A percentile compares a stretch with the other conserved stretches of the same genome.
phyloP scores from a whole-genome alignment of 2,888 invertebrate species.

The Byasa hedistus region DNA sequence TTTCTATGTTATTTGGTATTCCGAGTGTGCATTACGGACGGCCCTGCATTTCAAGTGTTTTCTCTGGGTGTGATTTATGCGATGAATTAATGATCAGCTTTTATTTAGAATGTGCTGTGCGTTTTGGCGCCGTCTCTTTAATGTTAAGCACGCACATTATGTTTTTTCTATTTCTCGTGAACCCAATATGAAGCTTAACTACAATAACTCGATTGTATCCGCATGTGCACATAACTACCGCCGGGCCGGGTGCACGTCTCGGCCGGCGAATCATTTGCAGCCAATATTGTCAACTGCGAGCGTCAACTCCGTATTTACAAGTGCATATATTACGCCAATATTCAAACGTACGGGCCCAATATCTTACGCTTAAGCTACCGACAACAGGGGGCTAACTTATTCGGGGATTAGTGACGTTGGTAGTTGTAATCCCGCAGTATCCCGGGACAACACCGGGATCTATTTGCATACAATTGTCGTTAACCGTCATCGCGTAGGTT shows the following conservation, averaged over 20 bases:
- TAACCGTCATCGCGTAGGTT: slow-evolving; percentile 69
- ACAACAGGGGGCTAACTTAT: slow-evolving; percentile 55
- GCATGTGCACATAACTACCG: slow-evolving; percentile 20
- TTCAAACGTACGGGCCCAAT: slow-evolving; percentile 51
- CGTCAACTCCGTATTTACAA: slow-evolving; percentile 37
- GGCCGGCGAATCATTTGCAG: slow-evolving; percentile 24
- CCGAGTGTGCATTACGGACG: slow-evolving; percentile 34
- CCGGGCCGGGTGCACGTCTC: neutral
- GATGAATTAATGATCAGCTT: slow-evolving; percentile 42
- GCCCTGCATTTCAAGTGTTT: slow-evolving; percentile 44
- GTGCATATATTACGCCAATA: slow-evolving; percentile 40
- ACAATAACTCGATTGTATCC: neutral
- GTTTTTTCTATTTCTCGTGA: slow-evolving; percentile 12
- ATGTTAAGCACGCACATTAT: slow-evolving; percentile 30
- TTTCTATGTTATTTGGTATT: slow-evolving; percentile 40
- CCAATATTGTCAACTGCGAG: slow-evolving; percentile 40
- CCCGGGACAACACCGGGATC: slow-evolving; percentile 47
- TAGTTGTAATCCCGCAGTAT: slow-evolving; percentile 54
- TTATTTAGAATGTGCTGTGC: slow-evolving; percentile 36
- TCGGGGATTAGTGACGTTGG: slow-evolving; percentile 61
- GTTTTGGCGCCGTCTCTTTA: slow-evolving; percentile 41
- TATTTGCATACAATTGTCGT: slow-evolving; percentile 73
- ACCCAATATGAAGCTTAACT: slow-evolving; percentile 9
- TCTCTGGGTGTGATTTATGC: slow-evolving; percentile 43
- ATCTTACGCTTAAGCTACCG: slow-evolving; percentile 62